Conservation (phyloP, 2,113 vertebrate species). For the Syrmaticus mikado region DNA sequence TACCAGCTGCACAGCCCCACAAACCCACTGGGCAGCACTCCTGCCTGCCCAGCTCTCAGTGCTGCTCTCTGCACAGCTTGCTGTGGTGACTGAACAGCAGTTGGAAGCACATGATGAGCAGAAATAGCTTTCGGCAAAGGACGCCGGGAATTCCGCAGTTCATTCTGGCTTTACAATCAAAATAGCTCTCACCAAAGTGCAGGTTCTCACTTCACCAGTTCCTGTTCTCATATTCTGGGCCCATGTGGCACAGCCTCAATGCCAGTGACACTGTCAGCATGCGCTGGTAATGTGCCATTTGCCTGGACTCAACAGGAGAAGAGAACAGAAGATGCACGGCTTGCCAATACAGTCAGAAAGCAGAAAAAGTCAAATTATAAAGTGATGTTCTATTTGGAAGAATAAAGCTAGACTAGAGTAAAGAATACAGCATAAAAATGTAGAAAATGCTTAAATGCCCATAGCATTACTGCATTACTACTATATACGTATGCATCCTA, state of each 20-base stretch:
- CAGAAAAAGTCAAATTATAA: not conserved
- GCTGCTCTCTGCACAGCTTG: not conserved
- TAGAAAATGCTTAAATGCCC: not conserved
- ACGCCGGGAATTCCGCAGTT: not conserved
- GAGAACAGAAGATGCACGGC: not conserved
- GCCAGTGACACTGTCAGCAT: not conserved
- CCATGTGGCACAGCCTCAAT: not conserved
- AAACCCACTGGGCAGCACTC: rapidly evolving
- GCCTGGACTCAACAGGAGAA: not conserved
- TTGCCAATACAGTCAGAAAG: not conserved
- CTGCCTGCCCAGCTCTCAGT: not conserved
- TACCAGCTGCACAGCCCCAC: rapidly evolving
- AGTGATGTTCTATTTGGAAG: not conserved
- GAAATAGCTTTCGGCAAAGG: slow-evolving; percentile 21
- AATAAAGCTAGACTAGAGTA: not conserved
- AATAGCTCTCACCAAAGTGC: not conserved
- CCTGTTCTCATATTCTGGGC: not conserved
- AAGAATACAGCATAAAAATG: not conserved
- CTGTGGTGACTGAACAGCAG: not conserved
- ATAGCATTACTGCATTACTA: not conserved
- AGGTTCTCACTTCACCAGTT: not conserved
- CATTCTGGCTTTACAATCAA: not conserved
- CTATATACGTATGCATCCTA: not conserved
- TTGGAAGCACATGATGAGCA: not conserved
- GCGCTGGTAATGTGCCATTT: not conserved